phyloP scores from a whole-genome alignment of 1,140 invertebrate species.

The Oedothorax gibbosus region DNA sequence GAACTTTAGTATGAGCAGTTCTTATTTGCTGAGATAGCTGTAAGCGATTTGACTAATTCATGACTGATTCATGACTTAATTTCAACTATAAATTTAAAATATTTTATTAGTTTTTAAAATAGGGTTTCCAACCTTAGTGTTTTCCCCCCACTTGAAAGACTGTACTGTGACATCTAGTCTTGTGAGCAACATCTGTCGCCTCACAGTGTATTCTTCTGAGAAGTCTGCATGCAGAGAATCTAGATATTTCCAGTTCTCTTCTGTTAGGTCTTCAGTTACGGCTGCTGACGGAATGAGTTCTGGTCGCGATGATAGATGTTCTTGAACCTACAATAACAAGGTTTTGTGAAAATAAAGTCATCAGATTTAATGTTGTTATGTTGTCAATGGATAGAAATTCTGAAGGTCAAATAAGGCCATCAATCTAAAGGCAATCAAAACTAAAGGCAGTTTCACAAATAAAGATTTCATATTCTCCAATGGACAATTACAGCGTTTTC shows the following conservation, averaged over 20 bases:
- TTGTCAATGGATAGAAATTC: too few relatives aligned
- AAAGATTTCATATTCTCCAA: too few relatives aligned
- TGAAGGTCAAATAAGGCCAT: too few relatives aligned
- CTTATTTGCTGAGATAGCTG: too few relatives aligned
- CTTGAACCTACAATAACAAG: slow-evolving; percentile 72
- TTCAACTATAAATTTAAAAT: neutral
- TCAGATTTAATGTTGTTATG: too few relatives aligned
- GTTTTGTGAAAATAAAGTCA: neutral
- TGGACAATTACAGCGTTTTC: too few relatives aligned
- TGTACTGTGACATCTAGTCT: slow-evolving; percentile 93
- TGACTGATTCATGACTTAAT: too few relatives aligned
- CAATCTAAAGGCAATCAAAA: too few relatives aligned
- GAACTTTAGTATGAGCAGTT: too few relatives aligned
- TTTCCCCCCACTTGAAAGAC: slow-evolving; percentile 76
- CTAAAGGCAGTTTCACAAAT: too few relatives aligned
- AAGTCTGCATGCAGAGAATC: slow-evolving; percentile 78
- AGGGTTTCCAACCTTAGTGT: slow-evolving; percentile 18
- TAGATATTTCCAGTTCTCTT: slow-evolving; percentile 85
- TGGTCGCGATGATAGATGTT: slow-evolving; percentile 75
- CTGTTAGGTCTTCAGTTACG: slow-evolving; percentile 79
- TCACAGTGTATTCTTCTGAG: slow-evolving; percentile 82
- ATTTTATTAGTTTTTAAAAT: neutral
- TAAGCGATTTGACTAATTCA: too few relatives aligned
- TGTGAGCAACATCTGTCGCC: slow-evolving; percentile 89
- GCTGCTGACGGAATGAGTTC: slow-evolving; percentile 80